A percentile compares a stretch with the other conserved stretches of the same genome.
Conservation (phyloP, 2,888 invertebrate genomes). For the Caenorhabditis japonica region DNA sequence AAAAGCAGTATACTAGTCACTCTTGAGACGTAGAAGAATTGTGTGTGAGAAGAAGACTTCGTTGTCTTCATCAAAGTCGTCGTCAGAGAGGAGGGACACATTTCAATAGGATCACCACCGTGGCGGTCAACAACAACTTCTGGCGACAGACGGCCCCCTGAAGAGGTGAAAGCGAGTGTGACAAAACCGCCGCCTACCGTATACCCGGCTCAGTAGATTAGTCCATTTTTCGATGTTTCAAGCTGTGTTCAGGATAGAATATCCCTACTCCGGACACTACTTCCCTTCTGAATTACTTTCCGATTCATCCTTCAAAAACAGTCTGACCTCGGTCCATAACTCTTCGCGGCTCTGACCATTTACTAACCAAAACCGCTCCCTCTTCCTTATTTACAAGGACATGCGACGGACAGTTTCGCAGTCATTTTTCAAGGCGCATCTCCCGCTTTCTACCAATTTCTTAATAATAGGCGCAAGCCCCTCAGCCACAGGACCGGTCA, state of each 20-base stretch:
- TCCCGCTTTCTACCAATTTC: conserved; percentile 26
- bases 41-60: conserved; percentile 12
- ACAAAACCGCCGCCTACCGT: conserved; percentile 17
- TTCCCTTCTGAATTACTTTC: too few relatives aligned
- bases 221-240: not conserved
- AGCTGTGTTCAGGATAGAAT: too few relatives aligned
- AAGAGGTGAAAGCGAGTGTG: conserved; percentile 24
- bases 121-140: conserved; percentile 16
- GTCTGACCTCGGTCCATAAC: conserved; percentile 45
- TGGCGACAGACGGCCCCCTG: conserved; percentile 4
- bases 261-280: too few relatives aligned
- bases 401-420: conserved; percentile 29
- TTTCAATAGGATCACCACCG: conserved; percentile 44
- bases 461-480: conserved; percentile 48
- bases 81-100: too few relatives aligned
- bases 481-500: conserved; percentile 42
- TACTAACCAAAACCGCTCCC: conserved; percentile 37
- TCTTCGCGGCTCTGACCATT: conserved; percentile 25
- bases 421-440: conserved; percentile 47
- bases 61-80: too few relatives aligned
- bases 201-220: conserved; percentile 3
- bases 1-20: conserved; percentile 31
- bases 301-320: too few relatives aligned
- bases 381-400: conserved; percentile 18
- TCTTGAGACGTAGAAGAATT: conserved; percentile 37